These are phyloP conservation scores for Enhydra lutris DNA, from an alignment of 2,113 vertebrate genomes.

Conservation along the genomic window DNA sequence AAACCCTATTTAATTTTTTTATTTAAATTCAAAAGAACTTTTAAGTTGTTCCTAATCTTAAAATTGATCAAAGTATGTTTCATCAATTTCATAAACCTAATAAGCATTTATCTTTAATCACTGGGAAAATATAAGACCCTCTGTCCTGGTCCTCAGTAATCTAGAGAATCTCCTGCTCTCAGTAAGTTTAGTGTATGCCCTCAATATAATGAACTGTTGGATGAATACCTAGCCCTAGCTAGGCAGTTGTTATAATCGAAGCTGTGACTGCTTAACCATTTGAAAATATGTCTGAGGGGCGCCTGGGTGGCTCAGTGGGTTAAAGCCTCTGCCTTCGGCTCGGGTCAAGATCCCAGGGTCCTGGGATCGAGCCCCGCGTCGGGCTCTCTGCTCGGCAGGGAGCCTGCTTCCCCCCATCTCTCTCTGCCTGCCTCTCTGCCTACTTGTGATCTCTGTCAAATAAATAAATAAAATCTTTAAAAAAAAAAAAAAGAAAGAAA, in stretches of 20 bases:
- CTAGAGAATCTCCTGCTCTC: neutral
- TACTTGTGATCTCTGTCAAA: too few relatives aligned
- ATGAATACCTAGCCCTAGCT: neutral
- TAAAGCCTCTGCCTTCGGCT: too few relatives aligned
- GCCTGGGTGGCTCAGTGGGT: too few relatives aligned
- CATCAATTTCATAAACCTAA: neutral
- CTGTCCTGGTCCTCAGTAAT: neutral
- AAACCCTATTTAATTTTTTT: constrained; percentile 9
- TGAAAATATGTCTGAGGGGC: constrained; percentile 21
- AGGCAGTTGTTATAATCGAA: neutral
- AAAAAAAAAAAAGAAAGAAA: too few relatives aligned
- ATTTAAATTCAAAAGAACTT: constrained; percentile 34
- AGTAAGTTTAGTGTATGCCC: neutral
- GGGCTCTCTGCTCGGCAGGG: too few relatives aligned
- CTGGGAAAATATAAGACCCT: neutral
- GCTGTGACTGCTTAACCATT: neutral
- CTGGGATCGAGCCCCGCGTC: too few relatives aligned
- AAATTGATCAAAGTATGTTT: neutral
- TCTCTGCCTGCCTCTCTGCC: too few relatives aligned
- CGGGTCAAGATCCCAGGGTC: too few relatives aligned
- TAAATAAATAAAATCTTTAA: too few relatives aligned
- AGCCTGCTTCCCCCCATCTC: too few relatives aligned
- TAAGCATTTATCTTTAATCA: neutral
- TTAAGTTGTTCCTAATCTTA: neutral
- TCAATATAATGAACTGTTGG: neutral